Conservation (phyloP, 2,797 vertebrate genomes). For the Lemur catta region DNA sequence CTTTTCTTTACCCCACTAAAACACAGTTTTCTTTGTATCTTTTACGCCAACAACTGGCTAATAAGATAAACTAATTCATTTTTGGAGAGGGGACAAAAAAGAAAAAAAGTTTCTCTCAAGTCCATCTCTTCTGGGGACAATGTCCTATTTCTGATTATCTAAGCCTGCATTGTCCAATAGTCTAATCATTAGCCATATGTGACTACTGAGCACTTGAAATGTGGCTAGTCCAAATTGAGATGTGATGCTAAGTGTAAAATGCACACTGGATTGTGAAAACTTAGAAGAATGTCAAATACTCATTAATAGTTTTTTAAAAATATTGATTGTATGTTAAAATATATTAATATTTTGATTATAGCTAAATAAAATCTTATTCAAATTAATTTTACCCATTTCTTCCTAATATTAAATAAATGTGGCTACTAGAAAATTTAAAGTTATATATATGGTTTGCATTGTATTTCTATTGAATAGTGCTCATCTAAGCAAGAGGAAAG, state of each 20-base stretch:
- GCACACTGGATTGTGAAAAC: conserved; percentile 20
- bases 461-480: not conserved
- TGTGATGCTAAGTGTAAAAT: not conserved
- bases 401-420: conserved; percentile 42
- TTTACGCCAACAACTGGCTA: conserved; percentile 37
- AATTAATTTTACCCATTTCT: conserved; percentile 9
- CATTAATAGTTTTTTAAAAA: conserved; percentile 9
- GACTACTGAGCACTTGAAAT: not conserved
- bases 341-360: conserved; percentile 28
- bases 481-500: not conserved
- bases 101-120: not conserved
- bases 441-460: conserved; percentile 23
- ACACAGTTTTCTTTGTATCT: conserved; percentile 26
- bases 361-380: conserved; percentile 3
- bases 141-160: conserved; percentile 14
- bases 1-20: conserved; percentile 36
- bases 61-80: conserved; percentile 44
- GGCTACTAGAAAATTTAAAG: conserved; percentile 31
- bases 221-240: not conserved
- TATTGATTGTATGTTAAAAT: not conserved
- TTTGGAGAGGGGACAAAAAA: not conserved
- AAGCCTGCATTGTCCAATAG: not conserved
- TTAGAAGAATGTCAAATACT: conserved; percentile 18
- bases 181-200: not conserved
- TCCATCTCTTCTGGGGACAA: conserved; percentile 2